Evolutionary conservation across 2,113 vertebrate species (phyloP), one percentile per base, ranked within the genome.

Genomic region (Cololabis saira): DNA sequence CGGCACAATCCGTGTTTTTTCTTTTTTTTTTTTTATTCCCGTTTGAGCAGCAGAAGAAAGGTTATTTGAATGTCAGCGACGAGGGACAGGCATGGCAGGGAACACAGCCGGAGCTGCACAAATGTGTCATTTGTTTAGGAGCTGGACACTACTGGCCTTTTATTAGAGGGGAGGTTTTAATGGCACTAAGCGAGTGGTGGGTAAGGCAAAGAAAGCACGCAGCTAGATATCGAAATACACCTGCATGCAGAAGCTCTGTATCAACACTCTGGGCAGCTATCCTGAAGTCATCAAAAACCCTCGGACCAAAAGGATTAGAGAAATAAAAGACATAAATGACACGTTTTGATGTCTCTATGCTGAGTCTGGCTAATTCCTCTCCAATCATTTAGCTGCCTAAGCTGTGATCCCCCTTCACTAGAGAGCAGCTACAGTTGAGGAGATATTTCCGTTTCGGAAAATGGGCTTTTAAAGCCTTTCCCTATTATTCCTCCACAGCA

Each of bases 41-140:
- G 83, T 85, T 81, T 78, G 85, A 82, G 74, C 82, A 77, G 81
- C 71, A 85, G 76, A 85, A 82, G 59, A 89, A 91, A 92, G 89
- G 90, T 90, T 90, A 89, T 90, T 81, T 91, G 89, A 93, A 92
- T 93, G 90, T 92, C 90, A 91, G 82, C 37, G n/a, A 81, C 72
- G 89, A 85, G 92, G 81, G 89, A 90, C 74, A 84, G 74, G 67
- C 55, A 64, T 53, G 80, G 54, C 67, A 75, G n/a, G 67, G 49
- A 83, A 79, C 83, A 78, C 83, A 75, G 75, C 74, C 57, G 45
- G 81, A 87, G 76, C 58, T 73, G 85, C 74, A 89, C 82, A 85
- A 87, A 91, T 86, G 85, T 85, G 84, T 81, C 74, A 84, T 89
- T 89, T 88, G 86, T 90, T 90, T 86, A 66, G 81, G 80, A 77